phyloP scores from a whole-genome alignment of 1,140 invertebrate species.

The Heterodera carotae region DNA sequence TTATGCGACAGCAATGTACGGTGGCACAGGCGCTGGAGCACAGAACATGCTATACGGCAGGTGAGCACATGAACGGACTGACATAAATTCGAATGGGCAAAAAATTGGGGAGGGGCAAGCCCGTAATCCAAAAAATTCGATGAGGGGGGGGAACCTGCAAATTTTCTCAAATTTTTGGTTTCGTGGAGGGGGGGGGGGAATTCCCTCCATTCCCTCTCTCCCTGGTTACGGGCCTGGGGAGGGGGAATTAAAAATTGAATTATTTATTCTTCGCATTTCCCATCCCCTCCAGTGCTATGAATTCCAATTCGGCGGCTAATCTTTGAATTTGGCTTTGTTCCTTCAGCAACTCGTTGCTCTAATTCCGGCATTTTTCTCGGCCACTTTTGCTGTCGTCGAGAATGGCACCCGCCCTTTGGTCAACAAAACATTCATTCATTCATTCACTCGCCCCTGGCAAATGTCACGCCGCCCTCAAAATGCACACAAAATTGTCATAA shows the following conservation, averaged over 20 bases:
- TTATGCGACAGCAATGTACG: conserved; percentile 2
- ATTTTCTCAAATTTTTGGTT: no score
- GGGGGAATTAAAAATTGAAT: no score
- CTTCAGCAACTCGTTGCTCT: no score
- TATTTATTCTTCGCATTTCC: background rate
- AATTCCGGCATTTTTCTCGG: background rate
- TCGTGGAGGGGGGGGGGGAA: no score
- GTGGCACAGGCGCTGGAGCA: background rate
- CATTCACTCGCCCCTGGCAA: no score
- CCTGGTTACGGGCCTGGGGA: no score
- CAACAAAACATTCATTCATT: background rate
- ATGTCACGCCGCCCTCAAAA: background rate
- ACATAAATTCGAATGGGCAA: no score
- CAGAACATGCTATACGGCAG: conserved; percentile 12
- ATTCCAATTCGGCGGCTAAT: conserved; percentile 45
- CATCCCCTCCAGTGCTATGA: conserved; percentile 30
- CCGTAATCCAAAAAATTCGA: no score
- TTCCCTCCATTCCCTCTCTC: no score
- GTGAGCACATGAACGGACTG: background rate
- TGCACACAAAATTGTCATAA: conserved; percentile 17
- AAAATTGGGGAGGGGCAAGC: no score
- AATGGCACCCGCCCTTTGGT: background rate
- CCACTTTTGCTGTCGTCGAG: background rate
- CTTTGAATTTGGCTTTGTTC: conserved; percentile 21
- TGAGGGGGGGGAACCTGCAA: no score